These are phyloP conservation scores for Campoplex capitator DNA, from an alignment of 2,888 invertebrate genomes.

Conservation along the genomic window DNA sequence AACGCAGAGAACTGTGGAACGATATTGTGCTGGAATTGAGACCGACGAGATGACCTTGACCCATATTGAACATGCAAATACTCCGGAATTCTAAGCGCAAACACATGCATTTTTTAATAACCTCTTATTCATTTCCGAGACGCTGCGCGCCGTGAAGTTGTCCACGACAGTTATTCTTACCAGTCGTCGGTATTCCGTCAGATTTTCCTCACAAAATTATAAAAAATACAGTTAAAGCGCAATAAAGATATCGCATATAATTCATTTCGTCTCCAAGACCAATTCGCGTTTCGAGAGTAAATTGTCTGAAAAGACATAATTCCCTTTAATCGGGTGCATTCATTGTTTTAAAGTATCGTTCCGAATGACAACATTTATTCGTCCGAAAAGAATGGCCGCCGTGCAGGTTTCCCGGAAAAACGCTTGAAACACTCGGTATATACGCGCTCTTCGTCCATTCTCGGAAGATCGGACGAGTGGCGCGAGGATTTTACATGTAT, in stretches of 20 bases:
- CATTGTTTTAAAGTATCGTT: conserved; percentile 17
- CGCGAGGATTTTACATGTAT: conserved; percentile 10
- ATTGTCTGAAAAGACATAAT: background rate
- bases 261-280: too few relatives aligned
- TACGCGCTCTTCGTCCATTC: too few relatives aligned
- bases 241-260: too few relatives aligned
- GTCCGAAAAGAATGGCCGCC: conserved; percentile 19
- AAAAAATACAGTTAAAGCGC: background rate
- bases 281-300: background rate
- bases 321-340: background rate
- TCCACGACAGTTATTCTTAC: background rate
- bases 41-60: conserved; percentile 13
- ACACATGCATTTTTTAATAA: background rate
- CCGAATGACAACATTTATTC: background rate
- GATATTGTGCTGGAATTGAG: background rate
- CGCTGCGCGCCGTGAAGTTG: background rate
- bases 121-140: background rate
- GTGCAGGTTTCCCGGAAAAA: conserved; percentile 2
- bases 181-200: background rate
- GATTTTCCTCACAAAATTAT: background rate
- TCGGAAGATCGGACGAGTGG: too few relatives aligned
- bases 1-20: background rate
- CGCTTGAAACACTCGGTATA: conserved; percentile 5
- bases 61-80: background rate
- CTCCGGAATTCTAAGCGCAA: background rate